Evolutionary conservation across 2,888 invertebrate species (phyloP).

Genomic region (Ichneumoninae sp.): DNA sequence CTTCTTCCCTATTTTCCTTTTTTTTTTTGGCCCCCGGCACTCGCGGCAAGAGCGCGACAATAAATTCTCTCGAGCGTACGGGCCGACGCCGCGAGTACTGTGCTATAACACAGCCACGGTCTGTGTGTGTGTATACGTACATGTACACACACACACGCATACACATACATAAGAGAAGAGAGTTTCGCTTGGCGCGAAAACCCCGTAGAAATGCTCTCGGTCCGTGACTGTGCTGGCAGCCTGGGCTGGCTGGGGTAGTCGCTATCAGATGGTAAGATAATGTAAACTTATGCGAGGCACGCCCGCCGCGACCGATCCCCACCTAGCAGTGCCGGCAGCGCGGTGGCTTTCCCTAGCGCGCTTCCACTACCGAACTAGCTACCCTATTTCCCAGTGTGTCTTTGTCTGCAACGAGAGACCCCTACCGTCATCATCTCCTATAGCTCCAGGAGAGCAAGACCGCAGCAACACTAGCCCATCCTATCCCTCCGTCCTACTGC

Average conservation of each 20-base stretch:
- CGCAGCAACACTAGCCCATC: constrained; percentile 46
- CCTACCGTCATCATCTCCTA: constrained; percentile 52
- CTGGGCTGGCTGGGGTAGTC: constrained; percentile 62
- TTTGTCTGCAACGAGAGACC: constrained; percentile 57
- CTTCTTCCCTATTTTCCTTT: not conserved
- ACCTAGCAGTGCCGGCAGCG: constrained; percentile 66
- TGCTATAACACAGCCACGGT: not conserved
- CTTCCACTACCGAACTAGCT: constrained; percentile 23
- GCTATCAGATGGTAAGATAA: constrained; percentile 84
- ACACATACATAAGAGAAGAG: constrained; percentile 38
- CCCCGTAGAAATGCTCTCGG: constrained; percentile 61
- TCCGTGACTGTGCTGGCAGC: constrained; percentile 56
- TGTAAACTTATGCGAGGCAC: constrained; percentile 84
- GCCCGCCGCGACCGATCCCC: constrained; percentile 76
- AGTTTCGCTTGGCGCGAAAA: constrained; percentile 53
- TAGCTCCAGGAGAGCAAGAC: constrained; percentile 20
- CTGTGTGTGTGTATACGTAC: not conserved
- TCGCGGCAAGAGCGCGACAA: constrained; percentile 26
- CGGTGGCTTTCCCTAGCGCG: constrained; percentile 40
- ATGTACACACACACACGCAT: not conserved
- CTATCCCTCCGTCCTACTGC: constrained; percentile 22
- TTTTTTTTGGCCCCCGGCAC: not conserved
- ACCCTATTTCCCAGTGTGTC: constrained; percentile 39
- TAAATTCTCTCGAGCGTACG: constrained; percentile 32
- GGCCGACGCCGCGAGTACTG: constrained; percentile 15